phyloP scores from a whole-genome alignment of 2,113 vertebrate genomes.

The Agelaius tricolor region DNA sequence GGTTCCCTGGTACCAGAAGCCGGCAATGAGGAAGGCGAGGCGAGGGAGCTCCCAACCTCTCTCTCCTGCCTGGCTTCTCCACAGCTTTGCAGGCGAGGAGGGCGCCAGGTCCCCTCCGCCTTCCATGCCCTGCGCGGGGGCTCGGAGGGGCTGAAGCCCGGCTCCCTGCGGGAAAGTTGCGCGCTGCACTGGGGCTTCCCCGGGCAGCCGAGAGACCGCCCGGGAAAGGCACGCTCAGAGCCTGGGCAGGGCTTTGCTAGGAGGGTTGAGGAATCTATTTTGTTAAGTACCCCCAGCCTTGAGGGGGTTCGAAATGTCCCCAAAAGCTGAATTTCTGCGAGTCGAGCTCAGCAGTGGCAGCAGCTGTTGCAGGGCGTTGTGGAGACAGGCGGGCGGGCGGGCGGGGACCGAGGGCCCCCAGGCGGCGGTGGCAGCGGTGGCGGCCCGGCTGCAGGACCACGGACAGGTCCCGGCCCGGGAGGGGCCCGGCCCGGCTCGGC shows the following conservation, averaged over 20 bases:
- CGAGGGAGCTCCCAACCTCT: background rate
- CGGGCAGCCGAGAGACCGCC: background rate
- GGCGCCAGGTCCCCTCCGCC: background rate
- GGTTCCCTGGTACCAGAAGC: background rate
- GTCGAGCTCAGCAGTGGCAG: background rate
- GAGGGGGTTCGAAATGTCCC: background rate
- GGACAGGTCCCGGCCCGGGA: background rate
- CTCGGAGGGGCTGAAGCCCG: background rate
- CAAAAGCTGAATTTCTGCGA: background rate
- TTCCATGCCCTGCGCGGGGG: accelerated
- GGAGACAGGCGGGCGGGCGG: no score
- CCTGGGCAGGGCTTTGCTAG: background rate
- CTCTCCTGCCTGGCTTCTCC: background rate
- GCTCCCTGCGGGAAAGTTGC: background rate
- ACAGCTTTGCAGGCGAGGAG: background rate
- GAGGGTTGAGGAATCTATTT: background rate
- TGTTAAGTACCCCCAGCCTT: background rate
- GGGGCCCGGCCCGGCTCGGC: background rate
- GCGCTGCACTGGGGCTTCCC: background rate
- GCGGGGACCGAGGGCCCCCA: accelerated
- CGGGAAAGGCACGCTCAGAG: background rate
- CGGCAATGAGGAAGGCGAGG: background rate
- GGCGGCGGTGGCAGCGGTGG: accelerated
- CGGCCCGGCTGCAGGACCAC: background rate
- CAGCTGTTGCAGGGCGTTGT: background rate